Conservation (phyloP, 1,140 invertebrate genomes). For the Eriosoma lanigerum region DNA sequence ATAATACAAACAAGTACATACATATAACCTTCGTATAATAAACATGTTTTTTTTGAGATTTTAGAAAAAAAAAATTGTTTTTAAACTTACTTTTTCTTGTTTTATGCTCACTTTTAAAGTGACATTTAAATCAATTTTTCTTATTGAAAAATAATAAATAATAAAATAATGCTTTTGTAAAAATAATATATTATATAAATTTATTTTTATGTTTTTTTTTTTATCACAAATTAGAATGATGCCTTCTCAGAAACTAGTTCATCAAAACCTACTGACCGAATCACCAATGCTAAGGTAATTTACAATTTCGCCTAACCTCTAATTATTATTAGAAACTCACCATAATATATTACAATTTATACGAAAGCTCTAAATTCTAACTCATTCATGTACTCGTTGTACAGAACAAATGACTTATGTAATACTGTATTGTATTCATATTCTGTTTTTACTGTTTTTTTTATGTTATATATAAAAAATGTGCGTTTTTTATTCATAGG, state of each 20-base stretch:
- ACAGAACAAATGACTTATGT: not conserved
- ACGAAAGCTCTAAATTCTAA: not conserved
- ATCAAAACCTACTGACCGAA: slow-evolving; percentile 28
- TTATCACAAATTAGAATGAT: slow-evolving; percentile 22
- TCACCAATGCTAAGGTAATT: slow-evolving; percentile 25
- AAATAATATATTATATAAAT: too few species aligned
- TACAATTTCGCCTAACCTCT: slow-evolving; percentile 6
- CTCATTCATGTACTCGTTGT: not conserved
- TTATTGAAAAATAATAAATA: too few species aligned
- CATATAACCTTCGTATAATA: too few species aligned
- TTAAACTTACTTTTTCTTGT: too few species aligned
- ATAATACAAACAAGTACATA: too few species aligned
- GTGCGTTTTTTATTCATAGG: too few species aligned
- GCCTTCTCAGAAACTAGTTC: not conserved
- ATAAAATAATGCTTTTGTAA: too few species aligned
- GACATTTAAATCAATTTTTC: too few species aligned
- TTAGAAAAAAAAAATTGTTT: too few species aligned
- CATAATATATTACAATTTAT: not conserved
- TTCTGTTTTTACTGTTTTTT: not conserved
- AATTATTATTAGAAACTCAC: slow-evolving; percentile 10
- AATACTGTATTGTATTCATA: not conserved
- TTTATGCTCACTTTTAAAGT: too few species aligned
- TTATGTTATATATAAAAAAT: not conserved
- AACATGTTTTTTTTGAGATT: too few species aligned
- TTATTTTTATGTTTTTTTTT: not conserved